Evolutionary conservation across 2,888 invertebrate species (phyloP), one percentile per base, ranked within the genome.

Genomic region (Acanthococcus lagerstroemiae): DNA sequence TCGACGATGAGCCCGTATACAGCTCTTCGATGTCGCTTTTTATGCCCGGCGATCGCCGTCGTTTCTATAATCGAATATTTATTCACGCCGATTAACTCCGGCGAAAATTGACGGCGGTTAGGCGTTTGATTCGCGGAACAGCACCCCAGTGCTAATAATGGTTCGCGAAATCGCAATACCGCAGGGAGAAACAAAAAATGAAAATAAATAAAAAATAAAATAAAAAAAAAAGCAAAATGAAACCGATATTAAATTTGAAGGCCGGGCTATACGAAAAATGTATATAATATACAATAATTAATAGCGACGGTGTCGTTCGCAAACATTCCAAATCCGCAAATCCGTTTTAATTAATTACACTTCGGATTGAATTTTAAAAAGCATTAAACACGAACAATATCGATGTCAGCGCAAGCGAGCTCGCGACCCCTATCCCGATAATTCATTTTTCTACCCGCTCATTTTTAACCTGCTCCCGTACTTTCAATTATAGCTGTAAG

Each of bases 341-440:
- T 52, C 61, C 52, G 25, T 61, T 61, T 61, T 27, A 61, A 30
- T 61, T 30, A 61, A 50, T 48, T 27, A 61, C 22, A 48, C 48
- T 50, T 61, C 61, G 48, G 26, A 50, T 27, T 48, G 48, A 61
- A 58, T 58, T 46, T 44, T 58, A 58, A 44, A 44, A 46, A 48
- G 26, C 61, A 61, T 61, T 27, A 50, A 61, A 52, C 27, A 45
- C n/a, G 52, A 50, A 25, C 45, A 25, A 60, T 56, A 17, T 44
- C 44, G 58, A 58, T 46, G 58, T 46, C 58, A 58, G 46, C 26
- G 45, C 58, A 58, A n/a, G n/a, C n/a, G n/a, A n/a, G n/a, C n/a
- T 22, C 46, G 46, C 15, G 15, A 45, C 46, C 15, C 30, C 24
- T 24, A 30, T 37, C 46, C 46, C 19, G 19, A 25, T 58, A 58